Evolutionary conservation across 92 coral and sea anemone species (phyloP), one percentile per base, ranked within the genome.

Genomic region (Virgularia gustaviana): DNA sequence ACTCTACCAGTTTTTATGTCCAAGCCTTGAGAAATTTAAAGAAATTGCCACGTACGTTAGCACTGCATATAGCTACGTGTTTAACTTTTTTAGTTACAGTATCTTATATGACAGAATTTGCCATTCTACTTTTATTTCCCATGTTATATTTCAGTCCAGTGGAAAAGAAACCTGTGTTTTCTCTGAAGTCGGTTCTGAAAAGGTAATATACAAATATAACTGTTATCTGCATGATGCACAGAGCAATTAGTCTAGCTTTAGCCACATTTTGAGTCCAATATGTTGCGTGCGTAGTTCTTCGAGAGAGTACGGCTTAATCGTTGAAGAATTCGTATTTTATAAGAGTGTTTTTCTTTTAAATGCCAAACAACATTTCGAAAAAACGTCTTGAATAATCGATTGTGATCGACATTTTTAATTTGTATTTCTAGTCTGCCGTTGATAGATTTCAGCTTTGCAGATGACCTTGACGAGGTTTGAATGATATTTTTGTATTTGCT

Each of bases 1-100:
- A 68, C 74, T 91, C 58, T 91, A 91, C 65, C 87, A 90, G 8
- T 91, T 91, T 59, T 85, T 91, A 12, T 86, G 96, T 70, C 97
- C 97, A 20, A 91, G 90, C 53, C 88, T 88, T 65, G 96, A 88
- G 54, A 90, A 86, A 49, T 71, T 89, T 9, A 86, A 67, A 19
- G 51, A 45, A 41, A 33, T 45, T 36, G 42, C 59, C 12, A 31
- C 74, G 74, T 67, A 67, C 27, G 74, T 67, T 31, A 7, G 25
- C n/a, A n/a, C n/a, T n/a, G n/a, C n/a, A n/a, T n/a, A n/a, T n/a
- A 41, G 9, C 13, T 43, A 13, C 20, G n/a, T 43, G 51, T 1
- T 13, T 22, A 43, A 43, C 20, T 13, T 13, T 16, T 43, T 43
- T 43, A 2, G n/a, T n/a, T n/a, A n/a, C n/a, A n/a, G n/a, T n/a